Evolutionary conservation across 2,113 vertebrate species (phyloP), one percentile per base, ranked within the genome.

Genomic region (Sinosuthora webbiana): DNA sequence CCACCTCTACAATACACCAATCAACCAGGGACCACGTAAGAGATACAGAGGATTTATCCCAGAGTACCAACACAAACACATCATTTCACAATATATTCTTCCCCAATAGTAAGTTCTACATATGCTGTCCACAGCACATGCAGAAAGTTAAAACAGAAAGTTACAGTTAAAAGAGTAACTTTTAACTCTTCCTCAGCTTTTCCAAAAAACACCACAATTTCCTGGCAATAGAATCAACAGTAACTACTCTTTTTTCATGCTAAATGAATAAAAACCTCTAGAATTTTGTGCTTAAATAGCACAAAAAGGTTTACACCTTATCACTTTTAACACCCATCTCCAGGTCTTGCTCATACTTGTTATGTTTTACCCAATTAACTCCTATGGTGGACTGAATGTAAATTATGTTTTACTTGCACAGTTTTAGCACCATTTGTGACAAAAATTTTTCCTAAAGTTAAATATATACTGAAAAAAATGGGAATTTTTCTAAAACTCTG

Each of bases 371-470:
- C 24, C 9, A 49, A 31, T 49, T 9, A 47, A 15, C 2, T 55
- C 62, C 18, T 20, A 5, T 0, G 0, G 7, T 37, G 24, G 22
- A 19, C 9, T 23, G 20, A 24, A 41, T 3, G 6, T 2, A 42
- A 37, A 9, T 71, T 21, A 44, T 21, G 42, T 68, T 64, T 33
- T 41, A 47, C 16, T 39, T 35, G 13, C 13, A 44, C 9, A 63
- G 25, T 78, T 76, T n/a, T 41, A 57, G 9, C 27, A 18, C 6
- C 1, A 0, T 44, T 89, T 69, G 6, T 63, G 33, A 76, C 11
- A 62, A 57, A 68, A 2, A 0, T 57, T 62, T 68, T 41, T 37
- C 42, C 9, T 22, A 0, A 68, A 60, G 8, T 20, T 31, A 25
- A 75, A 82, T 6, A 44, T 17, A 47, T 8, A 16, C 20, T 65